Evolutionary conservation across 2,113 vertebrate genomes (phyloP).

Genomic region (Tinamus guttatus): DNA sequence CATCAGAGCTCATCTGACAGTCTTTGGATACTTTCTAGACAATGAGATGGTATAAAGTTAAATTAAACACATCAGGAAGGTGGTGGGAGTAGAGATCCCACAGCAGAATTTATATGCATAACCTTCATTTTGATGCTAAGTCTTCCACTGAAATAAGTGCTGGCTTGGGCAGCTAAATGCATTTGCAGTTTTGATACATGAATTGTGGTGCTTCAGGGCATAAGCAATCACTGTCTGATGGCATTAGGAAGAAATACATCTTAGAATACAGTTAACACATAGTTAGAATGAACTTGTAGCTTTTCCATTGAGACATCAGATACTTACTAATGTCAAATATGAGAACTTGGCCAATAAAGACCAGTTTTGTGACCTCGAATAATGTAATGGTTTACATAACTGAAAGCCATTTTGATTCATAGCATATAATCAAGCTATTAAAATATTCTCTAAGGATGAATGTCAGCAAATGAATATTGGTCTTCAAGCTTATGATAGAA

Average conservation of each 20-base stretch:
- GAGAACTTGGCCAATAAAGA: background rate
- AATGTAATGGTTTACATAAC: background rate
- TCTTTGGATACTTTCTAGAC: background rate
- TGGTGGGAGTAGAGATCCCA: background rate
- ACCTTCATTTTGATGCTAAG: background rate
- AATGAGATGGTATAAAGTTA: background rate
- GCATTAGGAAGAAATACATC: background rate
- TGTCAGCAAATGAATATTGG: background rate
- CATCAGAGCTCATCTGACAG: background rate
- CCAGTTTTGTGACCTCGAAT: background rate
- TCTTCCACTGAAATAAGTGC: background rate
- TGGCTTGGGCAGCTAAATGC: background rate
- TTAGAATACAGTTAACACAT: background rate
- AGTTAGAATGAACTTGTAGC: background rate
- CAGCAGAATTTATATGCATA: background rate
- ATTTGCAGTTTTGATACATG: background rate
- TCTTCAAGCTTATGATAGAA: background rate
- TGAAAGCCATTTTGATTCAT: background rate
- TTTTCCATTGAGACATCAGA: background rate
- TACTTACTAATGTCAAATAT: background rate
- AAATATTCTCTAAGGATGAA: background rate
- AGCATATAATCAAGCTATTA: background rate
- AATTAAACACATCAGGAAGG: background rate
- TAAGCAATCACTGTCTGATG: background rate
- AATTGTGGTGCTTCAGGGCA: background rate